Base-by-base conservation (phyloP, 1,140 invertebrate species). In the Grapholita molesta region DNA sequence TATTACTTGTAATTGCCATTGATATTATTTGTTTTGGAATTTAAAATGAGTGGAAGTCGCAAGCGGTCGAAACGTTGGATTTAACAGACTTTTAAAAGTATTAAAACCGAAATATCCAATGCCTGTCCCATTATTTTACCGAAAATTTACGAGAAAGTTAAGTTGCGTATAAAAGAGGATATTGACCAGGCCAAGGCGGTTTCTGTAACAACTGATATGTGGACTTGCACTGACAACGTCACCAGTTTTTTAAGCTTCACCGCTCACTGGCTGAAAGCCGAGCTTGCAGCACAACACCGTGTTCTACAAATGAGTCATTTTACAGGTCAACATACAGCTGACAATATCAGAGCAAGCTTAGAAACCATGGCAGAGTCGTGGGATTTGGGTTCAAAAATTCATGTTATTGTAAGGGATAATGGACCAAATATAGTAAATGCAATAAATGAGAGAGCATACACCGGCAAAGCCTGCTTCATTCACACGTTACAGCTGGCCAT, bases 261-360 rank as follows among this genome's bases (percentile, higher is more conserved):
- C 25, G 68, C 68, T n/a, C 68, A 69, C 55, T 69, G 68, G 68
- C 24, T 61, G 6, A 15, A 64, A 48, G 38, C 48, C 0, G n/a
- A 64, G 9, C 64, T 69, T 48, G 23, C 5, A 1, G 8, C 48
- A 0, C 33, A 69, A 9, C 68, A 69, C 64, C 15, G n/a, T 25
- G 55, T 69, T 23, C 33, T 64, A 35, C 68, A 69, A 64, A 69
- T 69, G 68, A 42, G 8, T 24, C 53, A 69, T 69, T 69, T 69
- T 42, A 1, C 23, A 5, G 68, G 30, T 8, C 15, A 42, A n/a
- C 48, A 67, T 25, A 15, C 66, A 25, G 48, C 11, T 30, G 23
- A 53, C 6, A 11, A 67, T 33, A 67, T 66, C 15, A 12, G 32
- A 18, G 12, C 4, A 7, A 5, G 12, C 5, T 48, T 68, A 21